Evolutionary conservation across 1,140 invertebrate species (phyloP).

Genomic region (Drosophila burlai): DNA sequence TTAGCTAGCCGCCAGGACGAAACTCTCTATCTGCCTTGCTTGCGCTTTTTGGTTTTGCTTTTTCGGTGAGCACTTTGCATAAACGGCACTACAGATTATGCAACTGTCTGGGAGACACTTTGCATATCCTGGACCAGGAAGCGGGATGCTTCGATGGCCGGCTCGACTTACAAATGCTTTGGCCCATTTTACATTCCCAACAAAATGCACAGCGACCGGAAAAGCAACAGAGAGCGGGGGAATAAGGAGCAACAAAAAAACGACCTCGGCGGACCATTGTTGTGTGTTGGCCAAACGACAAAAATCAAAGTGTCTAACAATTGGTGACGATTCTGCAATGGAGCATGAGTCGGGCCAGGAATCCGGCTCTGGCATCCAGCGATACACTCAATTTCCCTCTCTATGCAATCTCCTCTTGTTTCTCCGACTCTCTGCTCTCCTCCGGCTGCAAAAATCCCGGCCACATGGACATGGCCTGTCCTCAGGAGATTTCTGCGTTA

Average conservation of each 20-base stretch:
- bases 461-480: conserved; percentile 45
- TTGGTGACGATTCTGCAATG: conserved; percentile 69
- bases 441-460: conserved; percentile 22
- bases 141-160: conserved; percentile 45
- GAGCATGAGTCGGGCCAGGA: conserved; percentile 40
- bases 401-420: conserved; percentile 36
- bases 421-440: conserved; percentile 19
- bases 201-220: conserved; percentile 45
- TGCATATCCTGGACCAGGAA: conserved; percentile 73
- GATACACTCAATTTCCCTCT: conserved; percentile 56
- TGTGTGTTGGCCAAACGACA: conserved; percentile 47
- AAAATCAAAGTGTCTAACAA: conserved; percentile 77
- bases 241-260: background rate
- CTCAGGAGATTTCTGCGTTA: conserved; percentile 51
- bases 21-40: conserved; percentile 29
- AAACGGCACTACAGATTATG: conserved; percentile 80
- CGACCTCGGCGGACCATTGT: conserved; percentile 48
- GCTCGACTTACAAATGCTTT: conserved; percentile 72
- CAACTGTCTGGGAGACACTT: conserved; percentile 79
- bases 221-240: conserved; percentile 9
- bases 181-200: conserved; percentile 57
- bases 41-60: conserved; percentile 13
- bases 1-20: conserved; percentile 20
- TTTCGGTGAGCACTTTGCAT: conserved; percentile 67
- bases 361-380: conserved; percentile 20